These are phyloP conservation scores for Neodon shergylaensis DNA, from an alignment of 2,113 vertebrate genomes.

Conservation along the genomic window DNA sequence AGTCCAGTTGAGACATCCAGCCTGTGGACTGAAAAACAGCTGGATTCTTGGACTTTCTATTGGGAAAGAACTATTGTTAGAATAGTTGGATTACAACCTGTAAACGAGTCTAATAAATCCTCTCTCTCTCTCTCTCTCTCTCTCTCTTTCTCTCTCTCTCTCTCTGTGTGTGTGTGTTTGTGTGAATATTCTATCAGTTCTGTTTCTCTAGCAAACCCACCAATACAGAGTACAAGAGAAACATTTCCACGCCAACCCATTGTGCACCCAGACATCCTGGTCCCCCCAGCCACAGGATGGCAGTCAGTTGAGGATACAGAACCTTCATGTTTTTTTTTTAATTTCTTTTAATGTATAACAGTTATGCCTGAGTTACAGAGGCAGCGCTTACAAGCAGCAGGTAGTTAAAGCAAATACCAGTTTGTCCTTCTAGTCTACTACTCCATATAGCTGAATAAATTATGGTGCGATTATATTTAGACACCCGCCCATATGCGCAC, in stretches of 20 bases:
- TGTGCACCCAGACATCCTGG: background rate
- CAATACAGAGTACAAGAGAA: background rate
- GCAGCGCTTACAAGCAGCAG: conserved; percentile 98
- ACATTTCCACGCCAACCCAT: background rate
- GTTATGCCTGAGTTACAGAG: conserved; percentile 99
- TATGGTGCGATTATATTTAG: conserved; percentile 97
- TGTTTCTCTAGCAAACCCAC: background rate
- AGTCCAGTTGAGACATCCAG: background rate
- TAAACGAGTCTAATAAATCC: background rate
- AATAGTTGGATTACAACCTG: background rate
- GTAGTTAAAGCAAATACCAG: conserved; percentile 99
- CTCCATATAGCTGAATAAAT: conserved; percentile 99
- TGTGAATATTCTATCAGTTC: background rate
- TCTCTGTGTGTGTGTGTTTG: background rate
- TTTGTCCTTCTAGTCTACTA: conserved; percentile 97
- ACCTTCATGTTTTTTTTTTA: conserved; percentile 54
- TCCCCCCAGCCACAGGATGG: background rate
- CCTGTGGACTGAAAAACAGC: background rate
- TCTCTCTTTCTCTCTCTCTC: too few species aligned
- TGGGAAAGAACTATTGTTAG: background rate
- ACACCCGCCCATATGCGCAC: conserved; percentile 84
- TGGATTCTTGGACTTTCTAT: background rate
- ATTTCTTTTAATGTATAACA: conserved; percentile 97
- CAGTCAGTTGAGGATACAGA: background rate
- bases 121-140: too few species aligned